Evolutionary conservation across 2,888 invertebrate genomes (phyloP).

Genomic region (Troides aeacus): DNA sequence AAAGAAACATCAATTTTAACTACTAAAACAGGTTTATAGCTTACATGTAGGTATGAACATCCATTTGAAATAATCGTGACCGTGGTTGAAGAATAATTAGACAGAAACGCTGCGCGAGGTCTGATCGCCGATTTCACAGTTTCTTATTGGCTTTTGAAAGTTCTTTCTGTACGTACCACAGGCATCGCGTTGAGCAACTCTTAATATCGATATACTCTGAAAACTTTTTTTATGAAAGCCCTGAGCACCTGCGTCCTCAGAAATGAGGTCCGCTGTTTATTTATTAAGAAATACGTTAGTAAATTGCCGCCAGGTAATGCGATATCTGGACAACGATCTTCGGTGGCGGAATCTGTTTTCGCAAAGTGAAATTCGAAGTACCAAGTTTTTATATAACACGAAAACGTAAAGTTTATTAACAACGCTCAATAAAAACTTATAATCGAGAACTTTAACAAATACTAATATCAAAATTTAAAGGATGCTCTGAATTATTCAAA

Average conservation of each 20-base stretch:
- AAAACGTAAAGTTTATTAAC: constrained; percentile 6
- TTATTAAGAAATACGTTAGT: constrained; percentile 38
- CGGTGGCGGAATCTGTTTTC: constrained; percentile 29
- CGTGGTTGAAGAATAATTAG: constrained; percentile 67
- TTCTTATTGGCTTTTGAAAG: constrained; percentile 74
- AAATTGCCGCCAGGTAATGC: constrained; percentile 28
- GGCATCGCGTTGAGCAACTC: constrained; percentile 56
- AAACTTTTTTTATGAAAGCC: constrained; percentile 38
- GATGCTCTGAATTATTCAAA: constrained; percentile 54
- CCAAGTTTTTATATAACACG: constrained; percentile 5
- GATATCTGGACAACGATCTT: constrained; percentile 30
- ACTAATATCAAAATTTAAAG: constrained; percentile 26
- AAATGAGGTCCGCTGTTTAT: constrained; percentile 46
- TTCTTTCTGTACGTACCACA: constrained; percentile 43
- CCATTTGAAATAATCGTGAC: constrained; percentile 67
- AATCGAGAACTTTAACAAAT: constrained; percentile 9
- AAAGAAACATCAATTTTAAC: constrained; percentile 37
- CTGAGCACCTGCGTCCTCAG: constrained; percentile 48
- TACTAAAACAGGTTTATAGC: constrained; percentile 40
- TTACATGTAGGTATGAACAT: constrained; percentile 40
- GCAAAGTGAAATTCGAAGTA: constrained; percentile 20
- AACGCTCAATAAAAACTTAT: constrained; percentile 4
- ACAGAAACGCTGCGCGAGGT: constrained; percentile 51
- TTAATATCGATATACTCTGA: constrained; percentile 21
- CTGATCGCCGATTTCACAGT: constrained; percentile 66